Conservation (phyloP, 1,140 invertebrate genomes). For the Bombus terrestris region DNA sequence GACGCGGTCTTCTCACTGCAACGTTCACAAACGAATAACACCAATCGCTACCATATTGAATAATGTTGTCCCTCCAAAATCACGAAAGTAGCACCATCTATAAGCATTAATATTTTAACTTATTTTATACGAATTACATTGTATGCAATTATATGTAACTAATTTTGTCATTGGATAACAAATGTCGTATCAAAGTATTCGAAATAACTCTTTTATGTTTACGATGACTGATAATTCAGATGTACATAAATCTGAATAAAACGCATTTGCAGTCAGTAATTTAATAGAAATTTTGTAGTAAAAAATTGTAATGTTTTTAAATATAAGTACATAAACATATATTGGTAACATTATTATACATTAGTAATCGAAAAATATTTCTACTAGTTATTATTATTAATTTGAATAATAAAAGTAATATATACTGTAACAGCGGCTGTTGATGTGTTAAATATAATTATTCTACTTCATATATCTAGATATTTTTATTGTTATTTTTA, state of each 20-base stretch:
- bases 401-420: too few species aligned
- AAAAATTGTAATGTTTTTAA: background rate
- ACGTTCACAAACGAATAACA: constrained; percentile 51
- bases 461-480: too few species aligned
- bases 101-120: background rate
- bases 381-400: too few species aligned
- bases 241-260: too few species aligned
- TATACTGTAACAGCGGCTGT: too few species aligned
- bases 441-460: too few species aligned
- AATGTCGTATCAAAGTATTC: background rate
- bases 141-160: background rate
- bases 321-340: too few species aligned
- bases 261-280: background rate
- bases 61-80: constrained; percentile 54
- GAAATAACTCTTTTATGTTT: background rate
- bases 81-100: background rate
- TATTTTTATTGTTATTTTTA: background rate
- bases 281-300: background rate
- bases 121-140: background rate
- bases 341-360: too few species aligned
- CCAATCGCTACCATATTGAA: constrained; percentile 47
- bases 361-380: too few species aligned
- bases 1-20: background rate
- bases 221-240: background rate
- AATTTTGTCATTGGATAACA: background rate